Conservation (phyloP, 2,888 invertebrate species). For the Byasa hedistus region DNA sequence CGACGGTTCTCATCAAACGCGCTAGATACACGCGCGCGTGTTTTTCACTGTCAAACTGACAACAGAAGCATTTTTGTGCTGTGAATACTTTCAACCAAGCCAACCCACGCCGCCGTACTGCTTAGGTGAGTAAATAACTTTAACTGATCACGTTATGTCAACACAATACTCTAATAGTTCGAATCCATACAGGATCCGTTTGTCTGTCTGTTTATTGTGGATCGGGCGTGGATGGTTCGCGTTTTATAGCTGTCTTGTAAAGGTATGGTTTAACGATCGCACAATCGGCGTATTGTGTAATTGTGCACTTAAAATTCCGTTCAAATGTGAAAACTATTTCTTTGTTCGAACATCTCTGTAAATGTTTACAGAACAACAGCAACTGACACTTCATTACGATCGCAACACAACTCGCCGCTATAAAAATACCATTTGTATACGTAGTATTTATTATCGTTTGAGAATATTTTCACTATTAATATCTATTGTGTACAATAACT, state of each 20-base stretch:
- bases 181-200: slow-evolving; percentile 53
- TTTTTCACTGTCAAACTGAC: slow-evolving; percentile 16
- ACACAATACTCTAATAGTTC: slow-evolving; percentile 58
- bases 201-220: slow-evolving; percentile 56
- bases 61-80: slow-evolving; percentile 1
- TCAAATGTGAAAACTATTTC: slow-evolving; percentile 48
- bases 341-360: slow-evolving; percentile 51
- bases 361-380: slow-evolving; percentile 31
- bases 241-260: slow-evolving; percentile 51
- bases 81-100: background rate
- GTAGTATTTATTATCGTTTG: background rate
- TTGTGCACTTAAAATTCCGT: slow-evolving; percentile 49
- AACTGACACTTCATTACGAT: background rate
- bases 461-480: background rate
- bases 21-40: slow-evolving; percentile 19
- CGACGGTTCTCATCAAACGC: slow-evolving; percentile 28
- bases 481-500: background rate
- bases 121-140: slow-evolving; percentile 57
- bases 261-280: slow-evolving; percentile 46
- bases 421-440: background rate
- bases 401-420: background rate
- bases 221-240: slow-evolving; percentile 43
- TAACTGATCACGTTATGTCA: slow-evolving; percentile 65
- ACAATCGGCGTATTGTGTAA: slow-evolving; percentile 29
- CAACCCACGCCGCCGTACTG: background rate